Conservation (phyloP, 2,113 vertebrate genomes). For the Merops nubicus region DNA sequence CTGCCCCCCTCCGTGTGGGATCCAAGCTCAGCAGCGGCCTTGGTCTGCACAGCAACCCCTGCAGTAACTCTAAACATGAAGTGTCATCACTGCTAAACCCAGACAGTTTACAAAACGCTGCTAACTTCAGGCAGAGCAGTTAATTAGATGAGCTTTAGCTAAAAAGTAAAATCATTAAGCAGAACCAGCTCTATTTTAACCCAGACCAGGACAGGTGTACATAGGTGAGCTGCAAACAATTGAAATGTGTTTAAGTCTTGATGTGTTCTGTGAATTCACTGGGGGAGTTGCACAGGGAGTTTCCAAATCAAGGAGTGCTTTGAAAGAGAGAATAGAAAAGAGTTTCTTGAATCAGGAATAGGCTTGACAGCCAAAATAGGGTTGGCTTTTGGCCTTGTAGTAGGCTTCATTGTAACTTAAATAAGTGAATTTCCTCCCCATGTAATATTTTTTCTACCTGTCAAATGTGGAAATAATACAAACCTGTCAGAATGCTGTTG, state of each 20-base stretch:
- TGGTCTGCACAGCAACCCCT: too few relatives aligned
- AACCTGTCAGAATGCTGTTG: neutral
- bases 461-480: neutral
- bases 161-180: too few relatives aligned
- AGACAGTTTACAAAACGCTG: too few relatives aligned
- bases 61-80: too few relatives aligned
- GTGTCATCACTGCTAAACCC: too few relatives aligned
- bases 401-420: neutral
- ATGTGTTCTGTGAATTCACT: neutral
- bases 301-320: neutral
- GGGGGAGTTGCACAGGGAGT: neutral
- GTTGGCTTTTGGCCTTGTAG: neutral
- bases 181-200: too few relatives aligned
- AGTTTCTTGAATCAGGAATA: neutral
- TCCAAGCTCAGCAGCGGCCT: too few relatives aligned
- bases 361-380: neutral
- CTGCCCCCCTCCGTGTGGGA: too few relatives aligned
- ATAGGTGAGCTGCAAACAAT: neutral
- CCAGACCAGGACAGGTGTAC: too few relatives aligned
- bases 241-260: neutral
- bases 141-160: too few relatives aligned
- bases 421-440: neutral
- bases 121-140: too few relatives aligned
- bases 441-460: neutral
- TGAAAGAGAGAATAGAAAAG: neutral